Base-by-base conservation (phyloP, 1,140 invertebrate species). In the Lucilia cuprina region DNA sequence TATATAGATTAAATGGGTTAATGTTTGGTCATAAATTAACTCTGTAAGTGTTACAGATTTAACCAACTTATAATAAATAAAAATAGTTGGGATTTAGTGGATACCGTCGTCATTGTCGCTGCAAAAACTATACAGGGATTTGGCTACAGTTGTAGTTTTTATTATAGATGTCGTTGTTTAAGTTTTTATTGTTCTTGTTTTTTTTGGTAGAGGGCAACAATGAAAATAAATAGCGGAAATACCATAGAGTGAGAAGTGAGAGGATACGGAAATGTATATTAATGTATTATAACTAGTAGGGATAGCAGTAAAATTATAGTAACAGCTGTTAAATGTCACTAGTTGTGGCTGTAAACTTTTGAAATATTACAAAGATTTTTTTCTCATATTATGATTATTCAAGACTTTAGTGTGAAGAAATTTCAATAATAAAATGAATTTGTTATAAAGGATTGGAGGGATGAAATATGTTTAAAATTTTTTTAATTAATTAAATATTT, bases 301-400 rank as follows among this genome's bases (percentile, higher is more conserved):
- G 25, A 30, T 30, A 30, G 25, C 25, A 2, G 25, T 34, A 77
- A 77, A 9, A 77, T n/a, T 8, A 30, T 30, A 77, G 17, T 77
- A 77, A 77, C 74, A 77, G 74, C 25, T 77, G 74, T 21, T 30
- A 35, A 77, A 77, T 77, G 34, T 34, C 35, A 77, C n/a, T 34
- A 77, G 34, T 77, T 77, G 74, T 77, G 74, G 74, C 74, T 17
- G 74, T 77, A 77, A 77, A 77, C 74, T 77, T 77, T 75, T 77
- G 74, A 77, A 77, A 17, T 77, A 77, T 77, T 77, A 77, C 74
- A 35, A n/a, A 35, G 12, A 10, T 55, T 55, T 41, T 41, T 41
- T 41, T 5, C 10, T 41, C 2, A 41, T 8, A 41, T 41, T n/a
- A 60, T 60, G 13, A n/a, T 30, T 30, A 2, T 30, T 30, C 3